Base-by-base conservation (phyloP, 1,140 invertebrate species). In the Adelges cooleyi region DNA sequence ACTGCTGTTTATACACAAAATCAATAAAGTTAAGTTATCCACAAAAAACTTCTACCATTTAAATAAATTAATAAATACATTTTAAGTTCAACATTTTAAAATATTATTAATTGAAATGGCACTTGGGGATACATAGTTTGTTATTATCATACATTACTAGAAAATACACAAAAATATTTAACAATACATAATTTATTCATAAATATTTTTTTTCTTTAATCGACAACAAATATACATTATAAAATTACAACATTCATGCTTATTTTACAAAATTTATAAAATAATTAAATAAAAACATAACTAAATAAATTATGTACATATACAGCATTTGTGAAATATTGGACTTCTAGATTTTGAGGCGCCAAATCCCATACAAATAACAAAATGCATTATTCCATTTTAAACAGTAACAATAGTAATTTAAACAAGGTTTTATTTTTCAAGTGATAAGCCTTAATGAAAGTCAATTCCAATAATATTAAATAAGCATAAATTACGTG, bases 211-310 rank as follows among this genome's bases (percentile, higher is more conserved):
- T 48, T 59, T 20, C 27, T 62, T 25, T 48, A 48, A 62, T 62
- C 25, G 40, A 44, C 56, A 62, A 62, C 56, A 62, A 62, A 62
- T 46, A 46, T 62, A 62, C 56, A 62, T 62, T 27, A 42, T 40
- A 56, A 59, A 27, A 44, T 44, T 59, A 59, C 53, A 62, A 22
- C 17, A 22, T 22, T 46, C 46, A 46, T 62, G 17, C 40, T 48
- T 42, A 33, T 27, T 46, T 62, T 62, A 62, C 38, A 44, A 59
- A 44, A 59, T 3, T 22, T 3, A 48, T 23, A 48, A 22, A 50
- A 25, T 15, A 27, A 20, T 20, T 46, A 46, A 48, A 62, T 46
- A 62, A 44, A 62, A 62, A 46, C n/a, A 48, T 46, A n/a, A n/a
- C 56, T 20, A 62, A 62, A 44, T 18, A 33, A 33, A 46, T 62